Evolutionary conservation across 2,797 vertebrate genomes (phyloP).

Genomic region (Sebastes kiyomatsui): DNA sequence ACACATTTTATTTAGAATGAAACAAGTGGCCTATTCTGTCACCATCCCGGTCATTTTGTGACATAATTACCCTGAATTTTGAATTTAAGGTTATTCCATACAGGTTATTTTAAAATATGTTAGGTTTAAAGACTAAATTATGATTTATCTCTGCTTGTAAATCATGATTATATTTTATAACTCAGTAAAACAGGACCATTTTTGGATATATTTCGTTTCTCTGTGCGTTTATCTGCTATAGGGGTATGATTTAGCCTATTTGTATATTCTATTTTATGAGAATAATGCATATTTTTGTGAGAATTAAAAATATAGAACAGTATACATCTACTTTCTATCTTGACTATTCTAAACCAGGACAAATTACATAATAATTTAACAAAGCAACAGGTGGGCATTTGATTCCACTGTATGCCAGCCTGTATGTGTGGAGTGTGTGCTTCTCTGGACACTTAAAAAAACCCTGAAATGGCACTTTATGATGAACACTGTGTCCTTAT

Average conservation of each 20-base stretch:
- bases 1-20: neutral
- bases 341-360: neutral
- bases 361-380: conserved; percentile 60
- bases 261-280: neutral
- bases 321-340: neutral
- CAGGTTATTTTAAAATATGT: neutral
- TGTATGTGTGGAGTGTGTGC: neutral
- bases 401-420: neutral
- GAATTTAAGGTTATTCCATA: conserved; percentile 7
- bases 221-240: neutral
- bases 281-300: neutral
- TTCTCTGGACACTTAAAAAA: conserved; percentile 27
- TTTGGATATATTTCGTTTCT: neutral
- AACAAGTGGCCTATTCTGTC: neutral
- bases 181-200: conserved; percentile 30
- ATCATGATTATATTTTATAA: neutral
- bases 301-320: neutral
- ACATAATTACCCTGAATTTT: neutral
- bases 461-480: conserved; percentile 74
- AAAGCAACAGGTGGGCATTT: conserved; percentile 20
- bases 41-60: neutral
- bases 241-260: neutral
- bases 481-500: conserved; percentile 52
- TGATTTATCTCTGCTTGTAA: conserved; percentile 5
- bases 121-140: neutral